Base-by-base conservation (phyloP, 2,113 vertebrate genomes). In the Aleadryas rufinucha region DNA sequence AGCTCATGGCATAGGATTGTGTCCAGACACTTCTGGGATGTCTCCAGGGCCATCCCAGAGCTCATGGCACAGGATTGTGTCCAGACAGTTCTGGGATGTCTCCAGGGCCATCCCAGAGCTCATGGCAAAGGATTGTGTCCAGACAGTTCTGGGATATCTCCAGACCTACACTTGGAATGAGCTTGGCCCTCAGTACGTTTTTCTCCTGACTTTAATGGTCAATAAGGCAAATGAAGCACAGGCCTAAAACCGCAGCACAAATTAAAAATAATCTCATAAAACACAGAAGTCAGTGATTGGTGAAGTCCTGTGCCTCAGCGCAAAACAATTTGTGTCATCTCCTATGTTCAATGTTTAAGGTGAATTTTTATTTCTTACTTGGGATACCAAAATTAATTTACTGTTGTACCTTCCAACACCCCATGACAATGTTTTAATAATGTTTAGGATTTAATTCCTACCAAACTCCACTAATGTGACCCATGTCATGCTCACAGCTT, bases 361-460 rank as follows among this genome's bases (percentile, higher is more conserved):
- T 45, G 26, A 26, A 72, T 41, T 68, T 80, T 77, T 41, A 9
- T 11, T 85, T 86, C 74, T 90, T 20, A 4, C 22, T 63, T 37
- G 8, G 1, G 1, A 79, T 50, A 12, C 7, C 69, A 57, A 59
- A 89, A 81, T 41, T 22, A 44, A 63, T 75, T 68, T 64, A 45
- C 30, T 39, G 7, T 17, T 61, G 20, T 8, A 83, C 30, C 21
- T 63, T 77, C 33, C 12, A 11, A 18, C 52, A 56, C 15, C 5
- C 33, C 27, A 13, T 2, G 16, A 21, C 0, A 0, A 21, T 31
- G 9, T 2, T n/a, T 71, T 69, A 64, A 35, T 8, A 31, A n/a
- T 1, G 2, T 82, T 44, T 42, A 61, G 16, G 20, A 61, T 91
- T 82, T 65, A 66, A 82, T 28, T 14, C 18, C 19, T 28, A 21